These are phyloP conservation scores for Psittacula derbiana DNA, from an alignment of 2,797 vertebrate genomes.

Conservation along the genomic window DNA sequence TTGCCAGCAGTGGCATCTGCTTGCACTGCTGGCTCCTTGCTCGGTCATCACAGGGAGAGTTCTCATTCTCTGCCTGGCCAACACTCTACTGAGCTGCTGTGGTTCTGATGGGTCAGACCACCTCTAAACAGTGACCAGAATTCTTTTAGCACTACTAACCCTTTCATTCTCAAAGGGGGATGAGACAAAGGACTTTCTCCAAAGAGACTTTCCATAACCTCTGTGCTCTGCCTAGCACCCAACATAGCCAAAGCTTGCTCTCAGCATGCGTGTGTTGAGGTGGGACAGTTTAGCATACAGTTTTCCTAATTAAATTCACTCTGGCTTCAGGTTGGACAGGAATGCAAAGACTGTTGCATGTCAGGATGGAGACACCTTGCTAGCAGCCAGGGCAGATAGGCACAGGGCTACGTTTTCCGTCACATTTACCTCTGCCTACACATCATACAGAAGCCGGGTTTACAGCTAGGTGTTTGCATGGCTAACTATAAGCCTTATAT, in stretches of 20 bases:
- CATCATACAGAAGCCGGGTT: background rate
- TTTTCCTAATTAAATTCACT: conserved; percentile 10
- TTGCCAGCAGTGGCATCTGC: conserved; percentile 63
- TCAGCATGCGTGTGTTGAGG: background rate
- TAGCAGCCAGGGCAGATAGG: conserved; percentile 12
- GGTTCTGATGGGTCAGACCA: background rate
- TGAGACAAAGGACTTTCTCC: background rate
- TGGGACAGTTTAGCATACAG: background rate
- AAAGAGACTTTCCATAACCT: background rate
- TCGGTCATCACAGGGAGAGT: background rate
- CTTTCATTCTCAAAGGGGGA: background rate
- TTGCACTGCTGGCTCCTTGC: background rate
- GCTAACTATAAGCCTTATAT: background rate
- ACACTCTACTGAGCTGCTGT: background rate
- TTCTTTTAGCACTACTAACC: background rate
- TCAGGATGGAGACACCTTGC: conserved; percentile 38
- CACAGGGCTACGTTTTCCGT: background rate
- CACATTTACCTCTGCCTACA: conserved; percentile 22
- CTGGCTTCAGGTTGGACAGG: background rate
- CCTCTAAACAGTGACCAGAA: background rate
- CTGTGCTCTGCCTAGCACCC: background rate
- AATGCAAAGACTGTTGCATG: background rate
- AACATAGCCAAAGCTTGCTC: background rate
- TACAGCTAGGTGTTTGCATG: background rate
- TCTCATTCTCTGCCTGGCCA: background rate